Base-by-base conservation (phyloP, 2,888 invertebrate species). In the Alcis repandata region DNA sequence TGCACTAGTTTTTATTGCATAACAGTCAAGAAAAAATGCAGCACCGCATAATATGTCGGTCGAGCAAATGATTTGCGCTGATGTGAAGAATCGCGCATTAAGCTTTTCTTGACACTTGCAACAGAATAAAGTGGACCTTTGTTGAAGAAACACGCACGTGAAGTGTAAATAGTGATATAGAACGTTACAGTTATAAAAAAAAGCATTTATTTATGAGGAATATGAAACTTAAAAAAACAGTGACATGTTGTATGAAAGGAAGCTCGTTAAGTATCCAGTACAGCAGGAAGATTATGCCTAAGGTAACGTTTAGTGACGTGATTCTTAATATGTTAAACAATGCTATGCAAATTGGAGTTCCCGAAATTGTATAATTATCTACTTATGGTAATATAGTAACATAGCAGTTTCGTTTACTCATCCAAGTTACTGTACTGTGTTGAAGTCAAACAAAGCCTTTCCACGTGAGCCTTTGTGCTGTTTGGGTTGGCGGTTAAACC, bases 221-320 rank as follows among this genome's bases (percentile, higher is more conserved):
- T 71, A 92, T 92, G 92, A 92, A 91, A 82, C 79, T 92, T 40
- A 92, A 91, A 79, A 91, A 86, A 78, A 89, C 90, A 51, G 89
- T 91, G 83, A 86, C 88, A 69, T 90, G 85, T 73, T 91, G 85
- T 73, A 80, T 91, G 64, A 86, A 81, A 76, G 90, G 92, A 59
- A 91, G 92, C 75, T 84, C 88, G 40, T 84, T 89, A 56, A 85
- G 80, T 77, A 78, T 87, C 68, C 85, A 83, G 67, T 89, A 87
- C 75, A 75, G 75, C 67, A 79, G 76, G 49, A 83, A 81, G 65
- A 63, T 77, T 52, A 68, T 76, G 67, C 75, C 80, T 13, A 73
- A 81, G 81, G 82, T 84, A 76, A 68, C 38, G 22, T 15, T 59
- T 15, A 41, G 9, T 43, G 27, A 51, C 62, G 49, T 57, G 41